Evolutionary conservation across 2,888 invertebrate species (phyloP).

Genomic region (Notodonta dromedarius): DNA sequence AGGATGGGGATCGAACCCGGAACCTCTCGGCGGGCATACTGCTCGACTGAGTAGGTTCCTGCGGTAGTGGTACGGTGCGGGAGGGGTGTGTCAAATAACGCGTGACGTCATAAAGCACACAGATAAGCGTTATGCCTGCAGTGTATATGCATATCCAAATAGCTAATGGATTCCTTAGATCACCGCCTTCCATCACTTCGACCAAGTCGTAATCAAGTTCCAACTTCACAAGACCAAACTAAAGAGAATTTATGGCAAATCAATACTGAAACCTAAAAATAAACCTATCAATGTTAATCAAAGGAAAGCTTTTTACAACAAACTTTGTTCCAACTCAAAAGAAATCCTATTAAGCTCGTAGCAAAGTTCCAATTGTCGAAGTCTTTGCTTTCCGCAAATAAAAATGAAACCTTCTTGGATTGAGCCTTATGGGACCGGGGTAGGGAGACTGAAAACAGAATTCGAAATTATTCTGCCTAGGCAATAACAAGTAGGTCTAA

Average conservation of each 20-base stretch:
- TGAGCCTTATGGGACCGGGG: background rate
- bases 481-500: conserved; percentile 20
- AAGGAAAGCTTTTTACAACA: conserved; percentile 12
- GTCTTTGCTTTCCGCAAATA: background rate
- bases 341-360: conserved; percentile 10
- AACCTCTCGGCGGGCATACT: too few relatives aligned
- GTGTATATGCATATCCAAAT: too few relatives aligned
- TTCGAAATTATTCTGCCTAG: conserved; percentile 17
- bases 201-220: conserved; percentile 1
- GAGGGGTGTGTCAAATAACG: too few relatives aligned
- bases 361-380: conserved; percentile 5
- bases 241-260: conserved; percentile 16
- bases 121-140: too few relatives aligned
- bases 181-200: background rate
- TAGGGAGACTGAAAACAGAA: conserved; percentile 13
- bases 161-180: background rate
- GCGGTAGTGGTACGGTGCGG: too few relatives aligned
- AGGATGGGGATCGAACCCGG: too few relatives aligned
- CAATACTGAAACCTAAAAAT: conserved; percentile 5
- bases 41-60: too few relatives aligned
- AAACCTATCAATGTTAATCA: conserved; percentile 8
- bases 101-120: too few relatives aligned
- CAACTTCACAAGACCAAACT: conserved; percentile 7
- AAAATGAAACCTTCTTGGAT: background rate
- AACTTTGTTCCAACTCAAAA: conserved; percentile 8